Conservation (phyloP, 2,113 vertebrate species). For the Zosterops pallidus region DNA sequence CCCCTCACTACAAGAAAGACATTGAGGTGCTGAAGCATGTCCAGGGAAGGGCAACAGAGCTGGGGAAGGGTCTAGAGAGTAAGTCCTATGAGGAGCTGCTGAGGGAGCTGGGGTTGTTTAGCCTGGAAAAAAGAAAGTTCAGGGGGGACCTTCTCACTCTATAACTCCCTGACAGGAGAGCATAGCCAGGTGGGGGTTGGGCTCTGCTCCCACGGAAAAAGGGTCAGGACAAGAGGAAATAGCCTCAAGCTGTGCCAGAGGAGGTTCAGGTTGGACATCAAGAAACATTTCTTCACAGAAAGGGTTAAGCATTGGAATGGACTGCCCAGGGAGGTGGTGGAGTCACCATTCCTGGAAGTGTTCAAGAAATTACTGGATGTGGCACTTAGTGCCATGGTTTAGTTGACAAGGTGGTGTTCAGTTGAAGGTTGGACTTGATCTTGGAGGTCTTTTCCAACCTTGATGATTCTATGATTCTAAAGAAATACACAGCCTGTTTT, state of each 20-base stretch:
- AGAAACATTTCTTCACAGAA: background rate
- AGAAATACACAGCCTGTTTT: background rate
- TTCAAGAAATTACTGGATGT: background rate
- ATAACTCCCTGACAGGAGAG: background rate
- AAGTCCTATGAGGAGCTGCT: background rate
- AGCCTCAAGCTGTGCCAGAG: background rate
- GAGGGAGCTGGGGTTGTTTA: background rate
- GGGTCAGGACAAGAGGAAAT: background rate
- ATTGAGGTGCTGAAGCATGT: background rate
- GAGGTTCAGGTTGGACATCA: background rate
- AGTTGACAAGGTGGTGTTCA: background rate
- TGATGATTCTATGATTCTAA: background rate
- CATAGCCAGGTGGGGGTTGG: background rate
- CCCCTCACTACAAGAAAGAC: background rate
- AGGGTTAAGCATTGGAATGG: background rate
- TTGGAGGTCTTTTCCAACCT: background rate
- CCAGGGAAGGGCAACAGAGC: background rate
- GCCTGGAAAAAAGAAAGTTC: background rate
- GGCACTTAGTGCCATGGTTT: background rate
- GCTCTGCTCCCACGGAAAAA: background rate
- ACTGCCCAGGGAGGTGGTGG: background rate
- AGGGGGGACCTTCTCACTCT: background rate
- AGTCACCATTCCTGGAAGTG: background rate
- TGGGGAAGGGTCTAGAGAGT: background rate
- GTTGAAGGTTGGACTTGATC: background rate